These are phyloP conservation scores for Rhorus exstirpatorius DNA, from an alignment of 2,888 invertebrate species.

Conservation along the genomic window DNA sequence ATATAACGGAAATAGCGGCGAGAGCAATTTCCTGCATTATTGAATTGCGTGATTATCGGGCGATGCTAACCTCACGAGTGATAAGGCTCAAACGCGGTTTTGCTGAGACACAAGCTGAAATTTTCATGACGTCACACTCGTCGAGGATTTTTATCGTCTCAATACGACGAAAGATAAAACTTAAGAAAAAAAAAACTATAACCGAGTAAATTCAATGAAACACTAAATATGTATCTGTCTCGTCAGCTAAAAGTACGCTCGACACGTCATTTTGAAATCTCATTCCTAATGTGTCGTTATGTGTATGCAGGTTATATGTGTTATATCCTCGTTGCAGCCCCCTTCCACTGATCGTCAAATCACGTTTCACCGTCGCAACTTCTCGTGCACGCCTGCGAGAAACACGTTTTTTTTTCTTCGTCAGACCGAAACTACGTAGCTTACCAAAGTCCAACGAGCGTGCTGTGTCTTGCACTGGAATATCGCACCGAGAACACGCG, in stretches of 20 bases:
- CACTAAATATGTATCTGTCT: constrained; percentile 29
- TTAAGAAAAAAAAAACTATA: constrained; percentile 50
- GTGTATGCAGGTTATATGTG: constrained; percentile 76
- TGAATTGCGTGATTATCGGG: constrained; percentile 42
- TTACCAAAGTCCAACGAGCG: constrained; percentile 70
- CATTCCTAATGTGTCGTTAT: constrained; percentile 47
- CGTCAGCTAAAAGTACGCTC: constrained; percentile 59
- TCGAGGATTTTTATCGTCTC: constrained; percentile 12
- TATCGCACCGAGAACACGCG: constrained; percentile 23
- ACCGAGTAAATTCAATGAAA: constrained; percentile 56
- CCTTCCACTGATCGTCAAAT: constrained; percentile 56
- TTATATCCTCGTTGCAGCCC: constrained; percentile 69
- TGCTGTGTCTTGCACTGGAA: constrained; percentile 2
- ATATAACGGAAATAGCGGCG: constrained; percentile 87
- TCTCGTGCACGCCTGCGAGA: constrained; percentile 2
- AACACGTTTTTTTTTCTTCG: constrained; percentile 22
- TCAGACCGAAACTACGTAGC: constrained; percentile 56
- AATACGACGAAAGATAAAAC: constrained; percentile 35
- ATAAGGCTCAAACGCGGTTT: constrained; percentile 5
- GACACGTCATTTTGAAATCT: constrained; percentile 78
- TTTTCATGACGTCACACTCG: constrained; percentile 56
- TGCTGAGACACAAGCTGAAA: constrained; percentile 13
- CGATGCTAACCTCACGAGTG: constrained; percentile 27
- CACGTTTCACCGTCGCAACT: constrained; percentile 40
- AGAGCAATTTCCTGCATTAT: constrained; percentile 86